Percentiles rank a stretch among this genome's conserved stretches.
Conservation (phyloP, 2,113 vertebrate species). For the Alethe castanea region DNA sequence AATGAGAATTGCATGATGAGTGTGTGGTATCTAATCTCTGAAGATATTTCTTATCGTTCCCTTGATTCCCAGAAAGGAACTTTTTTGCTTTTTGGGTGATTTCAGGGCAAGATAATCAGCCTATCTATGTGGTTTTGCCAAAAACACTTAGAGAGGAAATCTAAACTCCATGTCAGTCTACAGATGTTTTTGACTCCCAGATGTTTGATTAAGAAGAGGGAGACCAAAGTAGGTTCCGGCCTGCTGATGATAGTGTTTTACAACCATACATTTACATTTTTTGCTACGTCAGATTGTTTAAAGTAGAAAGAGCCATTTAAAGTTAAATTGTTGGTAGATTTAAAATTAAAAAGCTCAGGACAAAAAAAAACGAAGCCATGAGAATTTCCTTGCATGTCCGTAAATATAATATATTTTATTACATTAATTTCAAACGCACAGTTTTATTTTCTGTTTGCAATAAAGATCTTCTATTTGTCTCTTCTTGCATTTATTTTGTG, state of each 20-base stretch:
- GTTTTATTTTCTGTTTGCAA: neutral
- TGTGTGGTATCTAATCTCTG: neutral
- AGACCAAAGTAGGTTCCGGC: constrained; percentile 19
- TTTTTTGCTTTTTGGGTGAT: neutral
- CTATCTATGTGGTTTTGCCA: neutral
- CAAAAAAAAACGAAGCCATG: neutral
- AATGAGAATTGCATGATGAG: neutral
- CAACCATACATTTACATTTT: constrained; percentile 2
- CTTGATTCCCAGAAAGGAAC: neutral
- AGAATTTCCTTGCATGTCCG: neutral
- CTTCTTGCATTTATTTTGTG: neutral
- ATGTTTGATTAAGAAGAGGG: constrained; percentile 43
- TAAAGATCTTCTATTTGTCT: neutral
- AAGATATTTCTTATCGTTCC: neutral
- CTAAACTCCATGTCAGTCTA: neutral
- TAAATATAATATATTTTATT: neutral
- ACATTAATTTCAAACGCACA: neutral
- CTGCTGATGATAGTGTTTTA: constrained; percentile 56
- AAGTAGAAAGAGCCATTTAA: constrained; percentile 23
- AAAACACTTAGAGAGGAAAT: neutral
- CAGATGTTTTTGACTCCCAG: constrained; percentile 44
- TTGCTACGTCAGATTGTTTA: constrained; percentile 20
- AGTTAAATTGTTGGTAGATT: neutral
- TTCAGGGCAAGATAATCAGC: neutral
- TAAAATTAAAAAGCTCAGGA: neutral